Percentiles rank a stretch among this genome's conserved stretches.
phyloP scores from a whole-genome alignment of 92 coral and sea anemone species.

The Plumapathes pennacea region DNA sequence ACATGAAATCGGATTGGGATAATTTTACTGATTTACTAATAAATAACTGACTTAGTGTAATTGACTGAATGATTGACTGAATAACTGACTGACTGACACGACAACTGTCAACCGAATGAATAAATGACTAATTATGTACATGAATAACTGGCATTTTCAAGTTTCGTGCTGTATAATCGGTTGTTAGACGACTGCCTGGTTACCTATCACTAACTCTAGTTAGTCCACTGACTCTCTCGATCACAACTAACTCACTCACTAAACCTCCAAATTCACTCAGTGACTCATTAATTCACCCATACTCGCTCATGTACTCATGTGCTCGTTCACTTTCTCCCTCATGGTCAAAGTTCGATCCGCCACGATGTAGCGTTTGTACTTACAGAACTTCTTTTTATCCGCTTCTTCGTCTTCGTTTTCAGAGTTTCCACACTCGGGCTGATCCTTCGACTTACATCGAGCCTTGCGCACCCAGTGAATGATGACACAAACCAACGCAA shows the following conservation, averaged over 20 bases:
- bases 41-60: too few species aligned
- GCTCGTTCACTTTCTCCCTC: neutral
- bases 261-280: neutral
- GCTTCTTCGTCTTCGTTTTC: constrained; percentile 8
- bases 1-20: too few species aligned
- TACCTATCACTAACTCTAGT: neutral
- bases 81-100: too few species aligned
- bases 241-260: neutral
- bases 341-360: neutral
- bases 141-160: too few species aligned
- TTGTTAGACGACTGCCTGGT: too few species aligned
- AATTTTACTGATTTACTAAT: too few species aligned
- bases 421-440: constrained; percentile 20
- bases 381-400: too few species aligned
- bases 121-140: too few species aligned
- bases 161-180: too few species aligned
- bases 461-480: constrained; percentile 34
- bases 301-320: neutral
- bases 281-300: neutral
- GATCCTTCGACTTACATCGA: neutral
- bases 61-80: too few species aligned
- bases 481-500: constrained; percentile 20
- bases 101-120: too few species aligned
- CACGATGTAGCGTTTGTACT: neutral
- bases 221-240: neutral